Conservation (phyloP, 2,888 invertebrate genomes). For the Abrostola triplasia region DNA sequence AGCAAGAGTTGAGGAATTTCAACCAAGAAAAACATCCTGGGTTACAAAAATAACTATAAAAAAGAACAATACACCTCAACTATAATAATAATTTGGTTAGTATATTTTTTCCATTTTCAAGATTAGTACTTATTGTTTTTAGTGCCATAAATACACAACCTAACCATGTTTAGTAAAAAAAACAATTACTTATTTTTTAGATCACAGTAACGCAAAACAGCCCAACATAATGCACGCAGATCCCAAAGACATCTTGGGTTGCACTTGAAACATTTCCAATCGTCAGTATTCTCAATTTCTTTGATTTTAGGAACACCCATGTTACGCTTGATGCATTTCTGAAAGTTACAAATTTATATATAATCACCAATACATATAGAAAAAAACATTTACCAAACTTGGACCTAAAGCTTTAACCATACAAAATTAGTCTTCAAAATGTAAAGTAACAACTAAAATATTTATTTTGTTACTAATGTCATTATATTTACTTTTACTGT, state of each 20-base stretch:
- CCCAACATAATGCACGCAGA: conserved; percentile 91
- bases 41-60: no score
- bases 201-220: conserved; percentile 91
- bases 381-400: no score
- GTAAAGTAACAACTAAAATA: no score
- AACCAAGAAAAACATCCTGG: no score
- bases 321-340: conserved; percentile 93
- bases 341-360: conserved; percentile 63
- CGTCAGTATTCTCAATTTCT: conserved; percentile 92
- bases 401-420: no score
- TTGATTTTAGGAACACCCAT: conserved; percentile 90
- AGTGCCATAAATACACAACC: not conserved
- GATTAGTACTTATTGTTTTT: not conserved
- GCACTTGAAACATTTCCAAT: conserved; percentile 94
- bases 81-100: no score
- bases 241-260: conserved; percentile 90
- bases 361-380: not conserved
- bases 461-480: no score
- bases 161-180: not conserved
- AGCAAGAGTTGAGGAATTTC: no score
- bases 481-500: no score
- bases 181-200: conserved; percentile 86
- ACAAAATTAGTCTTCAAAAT: no score
- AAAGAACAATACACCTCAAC: no score
- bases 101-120: no score